Evolutionary conservation across 1,140 invertebrate species (phyloP).

Genomic region (Pomacea maculata): DNA sequence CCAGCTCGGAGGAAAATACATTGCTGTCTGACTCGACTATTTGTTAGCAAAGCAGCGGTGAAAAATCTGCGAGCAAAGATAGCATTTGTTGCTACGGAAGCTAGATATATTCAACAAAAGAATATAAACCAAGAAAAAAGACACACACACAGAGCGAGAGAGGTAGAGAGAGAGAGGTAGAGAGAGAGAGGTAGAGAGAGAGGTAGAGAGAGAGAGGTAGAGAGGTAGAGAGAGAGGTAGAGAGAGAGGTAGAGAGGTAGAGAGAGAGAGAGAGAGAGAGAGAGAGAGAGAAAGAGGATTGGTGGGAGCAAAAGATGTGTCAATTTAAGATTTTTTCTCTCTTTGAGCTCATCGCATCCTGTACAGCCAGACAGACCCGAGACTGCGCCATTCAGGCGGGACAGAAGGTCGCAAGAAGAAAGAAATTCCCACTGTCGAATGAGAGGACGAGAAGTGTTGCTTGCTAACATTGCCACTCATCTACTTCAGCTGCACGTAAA

Average conservation of each 20-base stretch:
- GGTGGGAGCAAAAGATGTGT: neutral
- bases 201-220: neutral
- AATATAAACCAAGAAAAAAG: neutral
- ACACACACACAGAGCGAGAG: neutral
- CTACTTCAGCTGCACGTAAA: too few relatives aligned
- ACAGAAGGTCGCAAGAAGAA: neutral
- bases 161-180: neutral
- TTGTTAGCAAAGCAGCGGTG: too few relatives aligned
- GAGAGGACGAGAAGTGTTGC: neutral
- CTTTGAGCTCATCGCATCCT: neutral
- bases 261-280: neutral
- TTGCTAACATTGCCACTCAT: neutral
- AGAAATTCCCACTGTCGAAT: neutral
- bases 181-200: too few relatives aligned
- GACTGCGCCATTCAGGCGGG: neutral
- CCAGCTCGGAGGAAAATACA: too few relatives aligned
- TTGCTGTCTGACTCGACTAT: neutral
- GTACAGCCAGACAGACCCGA: neutral
- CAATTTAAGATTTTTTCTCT: neutral
- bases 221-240: neutral
- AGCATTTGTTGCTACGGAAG: neutral
- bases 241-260: slow-evolving; percentile 7
- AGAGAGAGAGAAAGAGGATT: neutral
- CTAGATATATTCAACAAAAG: neutral
- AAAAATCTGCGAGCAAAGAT: too few relatives aligned